Evolutionary conservation across 2,113 vertebrate genomes (phyloP).

Genomic region (Strix uralensis): DNA sequence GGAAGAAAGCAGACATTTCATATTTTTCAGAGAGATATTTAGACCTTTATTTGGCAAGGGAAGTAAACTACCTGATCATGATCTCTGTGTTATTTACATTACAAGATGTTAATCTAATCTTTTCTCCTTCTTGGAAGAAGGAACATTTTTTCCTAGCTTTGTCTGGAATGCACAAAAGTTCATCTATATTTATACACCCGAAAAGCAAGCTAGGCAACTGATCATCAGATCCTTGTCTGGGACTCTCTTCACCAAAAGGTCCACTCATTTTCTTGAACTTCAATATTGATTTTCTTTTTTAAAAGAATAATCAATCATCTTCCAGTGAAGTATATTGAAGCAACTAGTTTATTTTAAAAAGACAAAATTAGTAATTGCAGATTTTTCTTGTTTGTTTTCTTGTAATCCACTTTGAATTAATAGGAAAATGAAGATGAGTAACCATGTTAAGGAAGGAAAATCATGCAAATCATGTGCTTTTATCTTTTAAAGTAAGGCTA

Average conservation of each 20-base stretch:
- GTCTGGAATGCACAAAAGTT: neutral
- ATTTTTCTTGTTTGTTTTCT: neutral
- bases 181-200: neutral
- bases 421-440: neutral
- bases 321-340: neutral
- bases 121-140: neutral
- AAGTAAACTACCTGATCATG: neutral
- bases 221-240: fast-evolving
- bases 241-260: neutral
- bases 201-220: neutral
- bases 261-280: neutral
- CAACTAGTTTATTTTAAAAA: neutral
- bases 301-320: neutral
- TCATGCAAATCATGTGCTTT: neutral
- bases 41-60: neutral
- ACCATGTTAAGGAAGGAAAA: neutral
- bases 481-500: neutral
- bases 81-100: neutral
- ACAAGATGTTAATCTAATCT: neutral
- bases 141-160: neutral
- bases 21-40: neutral
- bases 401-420: neutral
- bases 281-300: neutral
- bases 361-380: neutral
- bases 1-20: neutral